Evolutionary conservation across 2,888 invertebrate genomes (phyloP), one percentile per base, ranked within the genome.

Genomic region (Morinoia aosen): DNA sequence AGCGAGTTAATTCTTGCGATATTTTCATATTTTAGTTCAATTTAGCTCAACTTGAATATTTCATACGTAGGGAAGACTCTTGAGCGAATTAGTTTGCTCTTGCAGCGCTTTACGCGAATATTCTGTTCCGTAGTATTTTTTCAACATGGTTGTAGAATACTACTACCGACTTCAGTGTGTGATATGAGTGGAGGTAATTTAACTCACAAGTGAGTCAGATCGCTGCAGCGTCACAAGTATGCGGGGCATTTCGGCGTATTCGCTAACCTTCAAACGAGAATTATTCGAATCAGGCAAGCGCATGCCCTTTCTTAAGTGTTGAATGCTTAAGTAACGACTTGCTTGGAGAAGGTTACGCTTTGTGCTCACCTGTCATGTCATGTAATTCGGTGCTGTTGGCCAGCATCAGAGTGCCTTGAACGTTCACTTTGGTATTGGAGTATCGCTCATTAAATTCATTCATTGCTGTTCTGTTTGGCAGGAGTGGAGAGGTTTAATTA

Each of bases 281-380:
- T 76, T 76, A 76, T 33, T 16, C 16, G 76, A 33, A 33, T 76
- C 25, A 33, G 33, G 76, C 76, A 33, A 76, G 76, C 33, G 76
- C 76, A 33, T 76, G 76, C 76, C 76, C 76, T 76, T 76, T 76
- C 76, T 76, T 33, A 76, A 76, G 76, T 2, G 33, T 33, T 76
- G 76, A 19, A 76, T 76, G 33, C 76, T 76, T 76, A 76, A 76
- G 76, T 76, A 76, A 76, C 76, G 76, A 76, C 76, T 76, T 76
- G 25, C 76, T 76, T 76, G 16, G 76, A 76, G 33, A 76, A 76
- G 76, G 76, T 76, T 76, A 76, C 33, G 76, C 76, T 76, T 76
- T 76, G 76, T 76, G 76, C 76, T 76, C 33, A 76, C 76, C 33
- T 33, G 76, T 76, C 76, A 19, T 76, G 76, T 33, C 10, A 33